A percentile compares a stretch with the other conserved stretches of the same genome.
phyloP scores from a whole-genome alignment of 2,888 invertebrate species.

The Pherbina coryleti region DNA sequence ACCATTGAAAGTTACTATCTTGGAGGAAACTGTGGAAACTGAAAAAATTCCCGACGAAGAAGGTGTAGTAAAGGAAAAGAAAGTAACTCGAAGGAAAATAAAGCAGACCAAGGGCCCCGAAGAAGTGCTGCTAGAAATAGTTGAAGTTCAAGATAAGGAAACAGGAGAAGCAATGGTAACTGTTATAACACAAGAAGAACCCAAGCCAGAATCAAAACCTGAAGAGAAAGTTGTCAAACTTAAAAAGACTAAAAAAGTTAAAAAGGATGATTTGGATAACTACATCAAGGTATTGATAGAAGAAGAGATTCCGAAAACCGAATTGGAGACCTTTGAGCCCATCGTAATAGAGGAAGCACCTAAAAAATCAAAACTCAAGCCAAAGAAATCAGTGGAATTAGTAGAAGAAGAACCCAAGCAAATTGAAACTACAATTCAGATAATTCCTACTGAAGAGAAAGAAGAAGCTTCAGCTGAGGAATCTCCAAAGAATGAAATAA shows the following conservation, averaged over 20 bases:
- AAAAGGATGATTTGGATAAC: conserved; percentile 64
- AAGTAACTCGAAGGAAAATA: conserved; percentile 63
- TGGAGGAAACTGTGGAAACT: conserved; percentile 62
- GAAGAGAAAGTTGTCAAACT: conserved; percentile 50
- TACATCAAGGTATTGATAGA: conserved; percentile 65
- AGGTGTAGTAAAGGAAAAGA: conserved; percentile 64
- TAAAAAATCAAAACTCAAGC: conserved; percentile 51
- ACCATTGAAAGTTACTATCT: conserved; percentile 52
- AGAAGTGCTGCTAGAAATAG: conserved; percentile 69
- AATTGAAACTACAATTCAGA: conserved; percentile 38
- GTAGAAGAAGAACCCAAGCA: conserved; percentile 49
- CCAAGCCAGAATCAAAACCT: conserved; percentile 40
- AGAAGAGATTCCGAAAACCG: conserved; percentile 59
- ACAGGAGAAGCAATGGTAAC: conserved; percentile 67
- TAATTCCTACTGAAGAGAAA: conserved; percentile 35
- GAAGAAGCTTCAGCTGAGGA: conserved; percentile 54
- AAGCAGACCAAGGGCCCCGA: conserved; percentile 67
- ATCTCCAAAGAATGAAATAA: conserved; percentile 43
- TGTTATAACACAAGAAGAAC: conserved; percentile 54
- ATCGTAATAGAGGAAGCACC: conserved; percentile 56
- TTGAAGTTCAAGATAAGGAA: conserved; percentile 68
- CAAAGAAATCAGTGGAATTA: conserved; percentile 51
- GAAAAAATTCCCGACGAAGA: conserved; percentile 58
- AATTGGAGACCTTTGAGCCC: conserved; percentile 64
- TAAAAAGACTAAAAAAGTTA: conserved; percentile 61